phyloP scores from a whole-genome alignment of 2,113 vertebrate species.

The Balaeniceps rex region DNA sequence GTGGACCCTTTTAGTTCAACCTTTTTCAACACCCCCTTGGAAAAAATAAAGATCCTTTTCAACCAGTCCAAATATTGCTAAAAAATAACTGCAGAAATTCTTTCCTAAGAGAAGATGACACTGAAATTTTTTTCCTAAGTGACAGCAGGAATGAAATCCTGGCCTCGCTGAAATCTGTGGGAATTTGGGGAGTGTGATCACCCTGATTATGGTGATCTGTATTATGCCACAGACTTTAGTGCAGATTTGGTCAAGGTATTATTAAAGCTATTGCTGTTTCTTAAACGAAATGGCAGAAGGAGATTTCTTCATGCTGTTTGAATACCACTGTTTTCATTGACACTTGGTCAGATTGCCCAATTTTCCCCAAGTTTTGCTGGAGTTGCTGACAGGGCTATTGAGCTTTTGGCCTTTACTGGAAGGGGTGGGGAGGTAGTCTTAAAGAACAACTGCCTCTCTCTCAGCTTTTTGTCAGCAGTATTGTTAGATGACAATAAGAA shows the following conservation, averaged over 20 bases:
- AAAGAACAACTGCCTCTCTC: neutral
- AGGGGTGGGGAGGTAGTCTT: neutral
- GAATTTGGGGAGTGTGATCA: neutral
- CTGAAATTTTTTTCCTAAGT: neutral
- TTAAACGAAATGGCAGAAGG: neutral
- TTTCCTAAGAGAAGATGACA: neutral
- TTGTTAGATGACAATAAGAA: neutral
- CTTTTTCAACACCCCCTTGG: neutral
- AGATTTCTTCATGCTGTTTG: neutral
- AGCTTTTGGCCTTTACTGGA: neutral
- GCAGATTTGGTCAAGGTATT: neutral
- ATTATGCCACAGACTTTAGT: neutral
- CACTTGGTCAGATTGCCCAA: neutral
- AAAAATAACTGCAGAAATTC: neutral
- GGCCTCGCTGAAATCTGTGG: neutral
- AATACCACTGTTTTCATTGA: neutral
- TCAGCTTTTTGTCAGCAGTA: neutral
- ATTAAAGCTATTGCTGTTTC: neutral
- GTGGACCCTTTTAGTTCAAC: neutral
- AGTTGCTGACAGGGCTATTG: neutral
- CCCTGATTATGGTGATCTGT: neutral
- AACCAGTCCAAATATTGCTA: neutral
- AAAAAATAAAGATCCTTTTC: neutral
- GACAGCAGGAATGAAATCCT: neutral
- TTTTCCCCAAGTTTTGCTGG: neutral